Base-by-base conservation (phyloP, 2,797 vertebrate species). In the Melopsittacus undulatus region DNA sequence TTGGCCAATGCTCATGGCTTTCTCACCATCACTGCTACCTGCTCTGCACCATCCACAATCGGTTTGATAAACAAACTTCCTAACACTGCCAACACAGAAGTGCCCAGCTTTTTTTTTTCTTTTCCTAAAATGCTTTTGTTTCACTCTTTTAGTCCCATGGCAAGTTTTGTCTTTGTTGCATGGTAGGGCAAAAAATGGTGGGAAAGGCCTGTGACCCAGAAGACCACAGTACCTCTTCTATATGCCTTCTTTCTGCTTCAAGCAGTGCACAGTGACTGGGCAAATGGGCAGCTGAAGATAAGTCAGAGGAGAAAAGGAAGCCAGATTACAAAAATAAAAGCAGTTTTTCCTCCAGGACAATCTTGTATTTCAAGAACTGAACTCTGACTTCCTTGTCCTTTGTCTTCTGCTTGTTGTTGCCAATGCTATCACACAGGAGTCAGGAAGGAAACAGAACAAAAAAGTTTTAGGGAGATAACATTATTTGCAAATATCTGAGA, bases 341-440 rank as follows among this genome's bases (percentile, higher is more conserved):
- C 54, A 67, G 36, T 59, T 91, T 94, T 79, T 96, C 89, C 66
- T 91, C 70, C 36, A 21, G 21, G 26, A 72, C 87, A 78, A 85
- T 57, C 82, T 94, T 14, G 4, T 72, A 57, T 89, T 57, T 89
- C 82, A 83, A 78, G 68, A 83, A 77, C 52, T 69, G 84, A 83
- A 86, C 70, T 86, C 89, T 92, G 51, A 73, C 79, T 91, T 97
- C 94, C 94, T 91, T 22, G 18, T 86, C 73, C 62, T 81, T 87
- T 93, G 79, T 91, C 57, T 83, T 83, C 82, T 78, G 34, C 82
- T 76, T 70, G 27, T 61, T 63, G 54, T 83, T 83, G 89, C 62
- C 38, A 59, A 11, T 18, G 52, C 11, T 67, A 61, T 62, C 61
- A 57, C 51, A 81, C 5, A 24, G 30, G 63, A 89, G 40, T 11